Evolutionary conservation across 2,113 vertebrate species (phyloP).

Genomic region (Hystrix cristata): DNA sequence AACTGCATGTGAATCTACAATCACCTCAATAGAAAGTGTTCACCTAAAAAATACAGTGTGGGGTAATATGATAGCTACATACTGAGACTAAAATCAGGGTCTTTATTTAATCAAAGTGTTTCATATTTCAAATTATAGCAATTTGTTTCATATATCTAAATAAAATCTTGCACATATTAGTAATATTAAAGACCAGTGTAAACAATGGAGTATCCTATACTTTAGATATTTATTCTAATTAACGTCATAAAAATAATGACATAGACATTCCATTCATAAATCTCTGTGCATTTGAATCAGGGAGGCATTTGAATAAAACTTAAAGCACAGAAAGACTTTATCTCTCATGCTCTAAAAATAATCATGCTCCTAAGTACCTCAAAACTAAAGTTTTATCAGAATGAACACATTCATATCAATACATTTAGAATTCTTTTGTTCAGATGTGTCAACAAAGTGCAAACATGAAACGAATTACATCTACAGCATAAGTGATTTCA

Average conservation of each 20-base stretch:
- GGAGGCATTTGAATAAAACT: neutral
- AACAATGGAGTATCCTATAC: neutral
- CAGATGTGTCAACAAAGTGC: too few species aligned
- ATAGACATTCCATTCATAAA: too few species aligned
- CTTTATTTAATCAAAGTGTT: neutral
- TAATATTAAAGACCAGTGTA: neutral
- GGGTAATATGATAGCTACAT: neutral
- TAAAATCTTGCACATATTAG: neutral
- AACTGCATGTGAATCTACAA: neutral
- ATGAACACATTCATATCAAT: too few species aligned
- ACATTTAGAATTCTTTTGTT: neutral
- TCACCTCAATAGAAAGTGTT: neutral
- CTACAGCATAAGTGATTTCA: neutral
- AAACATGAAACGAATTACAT: neutral
- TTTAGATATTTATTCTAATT: neutral
- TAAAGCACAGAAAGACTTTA: rapidly evolving
- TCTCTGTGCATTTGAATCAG: neutral
- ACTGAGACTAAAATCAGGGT: neutral
- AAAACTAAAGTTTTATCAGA: neutral
- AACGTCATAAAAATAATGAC: neutral
- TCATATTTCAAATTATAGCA: neutral
- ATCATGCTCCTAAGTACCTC: neutral
- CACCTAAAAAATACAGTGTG: neutral
- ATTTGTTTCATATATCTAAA: neutral
- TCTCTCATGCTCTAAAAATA: neutral